Evolutionary conservation across 2,113 vertebrate genomes (phyloP).

Genomic region (Rana temporaria): DNA sequence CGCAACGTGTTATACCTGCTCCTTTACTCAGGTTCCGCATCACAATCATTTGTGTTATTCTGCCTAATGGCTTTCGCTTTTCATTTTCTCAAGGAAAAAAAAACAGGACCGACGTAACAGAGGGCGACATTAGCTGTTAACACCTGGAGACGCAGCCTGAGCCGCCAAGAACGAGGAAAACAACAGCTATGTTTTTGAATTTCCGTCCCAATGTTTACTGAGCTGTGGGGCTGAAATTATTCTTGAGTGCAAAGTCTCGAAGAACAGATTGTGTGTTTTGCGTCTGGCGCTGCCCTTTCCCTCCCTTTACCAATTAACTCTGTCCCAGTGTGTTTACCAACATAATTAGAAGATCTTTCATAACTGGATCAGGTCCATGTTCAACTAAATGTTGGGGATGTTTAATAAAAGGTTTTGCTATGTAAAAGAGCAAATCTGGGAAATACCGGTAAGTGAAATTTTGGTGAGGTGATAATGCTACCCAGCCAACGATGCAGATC

Average conservation of each 20-base stretch:
- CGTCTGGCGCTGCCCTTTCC: background rate
- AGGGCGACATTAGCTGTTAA: background rate
- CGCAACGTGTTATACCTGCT: conserved; percentile 7
- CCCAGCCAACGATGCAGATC: too few species aligned
- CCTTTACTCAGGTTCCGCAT: background rate
- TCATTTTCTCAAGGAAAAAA: background rate
- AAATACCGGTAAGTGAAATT: too few species aligned
- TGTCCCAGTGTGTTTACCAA: conserved; percentile 43
- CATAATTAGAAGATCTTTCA: conserved; percentile 47
- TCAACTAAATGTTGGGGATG: background rate
- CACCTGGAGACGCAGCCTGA: conserved; percentile 9
- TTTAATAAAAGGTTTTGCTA: conserved; percentile 11
- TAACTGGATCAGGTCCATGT: conserved; percentile 31
- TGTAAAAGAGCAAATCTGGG: too few species aligned
- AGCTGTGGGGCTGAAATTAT: background rate
- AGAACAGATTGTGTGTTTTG: conserved; percentile 49
- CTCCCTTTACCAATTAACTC: conserved; percentile 46
- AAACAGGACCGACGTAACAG: conserved; percentile 12
- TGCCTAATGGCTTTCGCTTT: conserved; percentile 6
- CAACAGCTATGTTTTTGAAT: background rate
- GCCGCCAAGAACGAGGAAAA: conserved; percentile 12
- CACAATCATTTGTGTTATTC: conserved; percentile 14
- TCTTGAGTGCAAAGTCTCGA: conserved; percentile 17
- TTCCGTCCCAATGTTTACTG: conserved; percentile 1
- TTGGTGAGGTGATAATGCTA: too few species aligned